Base-by-base conservation (phyloP, 2,888 invertebrate genomes). In the Ornithoptera alexandrae region DNA sequence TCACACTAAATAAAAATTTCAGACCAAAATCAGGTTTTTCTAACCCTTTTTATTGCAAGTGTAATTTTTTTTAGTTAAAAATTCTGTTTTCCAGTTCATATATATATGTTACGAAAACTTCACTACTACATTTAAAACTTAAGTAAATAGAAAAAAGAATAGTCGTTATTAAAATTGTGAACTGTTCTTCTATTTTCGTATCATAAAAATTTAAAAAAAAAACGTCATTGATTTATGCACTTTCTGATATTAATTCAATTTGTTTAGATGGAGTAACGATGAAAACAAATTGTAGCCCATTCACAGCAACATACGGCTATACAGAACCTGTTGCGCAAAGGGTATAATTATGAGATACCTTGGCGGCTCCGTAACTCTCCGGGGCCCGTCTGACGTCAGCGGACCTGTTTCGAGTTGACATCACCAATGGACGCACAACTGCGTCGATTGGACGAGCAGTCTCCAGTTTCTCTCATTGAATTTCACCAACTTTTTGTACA, bases 391-490 rank as follows among this genome's bases (percentile, higher is more conserved):
- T 74, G 75, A 75, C 74, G 74, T 74, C 71, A 72, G 39, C 42
- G 69, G 72, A 76, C 76, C 73, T 68, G 76, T 77, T 75, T 59
- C 56, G 39, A 68, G 74, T 75, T 75, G 76, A 79, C 79, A 79
- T 81, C 79, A 74, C 84, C 83, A 82, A 83, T 84, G 80, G 73
- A 75, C 74, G 75, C 74, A 36, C 74, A 75, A 73, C 72, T 68
- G 70, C 64, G 68, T 73, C 79, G 71, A 85, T 84, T 84, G 84
- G 84, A 77, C 75, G 67, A 71, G 20, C 65, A 70, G 74, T 68
- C 65, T 73, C 75, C 73, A 73, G 77, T 78, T 78, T 77, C 73
- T 71, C 69, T 71, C 69, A 72, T 42, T 71, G 72, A 66, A 67
- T 72, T 65, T 74, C 76, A 73, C 67, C 72, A 71, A 67, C 71